Conservation (phyloP, 2,888 invertebrate genomes). For the Didymodactylos carnosus region DNA sequence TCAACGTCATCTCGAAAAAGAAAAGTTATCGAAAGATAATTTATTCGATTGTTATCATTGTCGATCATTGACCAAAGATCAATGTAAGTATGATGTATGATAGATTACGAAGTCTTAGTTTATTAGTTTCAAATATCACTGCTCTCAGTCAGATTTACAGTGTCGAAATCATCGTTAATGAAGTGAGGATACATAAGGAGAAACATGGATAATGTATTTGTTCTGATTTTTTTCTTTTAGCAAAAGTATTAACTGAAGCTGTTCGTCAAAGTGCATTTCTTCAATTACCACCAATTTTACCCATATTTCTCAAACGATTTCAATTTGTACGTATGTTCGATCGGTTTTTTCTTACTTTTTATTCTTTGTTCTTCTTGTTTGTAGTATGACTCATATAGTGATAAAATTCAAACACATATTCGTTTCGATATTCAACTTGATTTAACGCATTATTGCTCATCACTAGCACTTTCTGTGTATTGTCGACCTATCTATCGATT, state of each 20-base stretch:
- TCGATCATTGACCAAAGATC: background rate
- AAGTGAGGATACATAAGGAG: background rate
- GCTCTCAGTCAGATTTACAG: too few relatives aligned
- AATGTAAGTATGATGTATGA: too few relatives aligned
- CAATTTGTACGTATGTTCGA: background rate
- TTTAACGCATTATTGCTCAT: background rate
- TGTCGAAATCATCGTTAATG: too few relatives aligned
- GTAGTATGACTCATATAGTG: background rate
- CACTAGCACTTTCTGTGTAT: background rate
- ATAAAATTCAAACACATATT: background rate
- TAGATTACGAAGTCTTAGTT: too few relatives aligned
- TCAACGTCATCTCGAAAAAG: background rate
- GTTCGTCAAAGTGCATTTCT: background rate
- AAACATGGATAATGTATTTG: too few relatives aligned
- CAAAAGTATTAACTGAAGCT: background rate
- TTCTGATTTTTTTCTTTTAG: background rate
- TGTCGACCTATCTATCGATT: background rate
- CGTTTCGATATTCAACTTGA: background rate
- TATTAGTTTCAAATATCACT: too few relatives aligned
- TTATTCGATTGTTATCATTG: constrained; percentile 1
- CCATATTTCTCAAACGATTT: background rate
- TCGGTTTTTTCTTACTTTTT: background rate
- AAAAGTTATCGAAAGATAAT: background rate
- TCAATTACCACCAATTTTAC: background rate
- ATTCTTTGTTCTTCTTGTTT: background rate